Evolutionary conservation across 2,113 vertebrate species (phyloP).

Genomic region (Gopherus evgoodei): DNA sequence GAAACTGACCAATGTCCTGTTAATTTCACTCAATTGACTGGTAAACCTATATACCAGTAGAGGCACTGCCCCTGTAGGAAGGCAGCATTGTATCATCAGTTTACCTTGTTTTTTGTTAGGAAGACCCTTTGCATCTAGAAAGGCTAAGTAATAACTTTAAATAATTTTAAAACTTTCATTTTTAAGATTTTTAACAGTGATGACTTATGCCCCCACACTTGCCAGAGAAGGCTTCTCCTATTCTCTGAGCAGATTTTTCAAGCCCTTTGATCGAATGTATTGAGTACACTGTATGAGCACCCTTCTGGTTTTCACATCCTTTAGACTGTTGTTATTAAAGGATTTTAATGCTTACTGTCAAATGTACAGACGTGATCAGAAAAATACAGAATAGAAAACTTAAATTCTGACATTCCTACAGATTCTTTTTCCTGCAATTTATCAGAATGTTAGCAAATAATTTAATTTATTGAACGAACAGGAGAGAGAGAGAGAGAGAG

Average conservation of each 20-base stretch:
- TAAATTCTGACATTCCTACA: neutral
- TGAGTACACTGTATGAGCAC: neutral
- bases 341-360: neutral
- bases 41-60: neutral
- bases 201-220: neutral
- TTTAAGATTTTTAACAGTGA: no score
- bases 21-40: neutral
- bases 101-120: neutral
- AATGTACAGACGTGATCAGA: neutral
- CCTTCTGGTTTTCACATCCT: neutral
- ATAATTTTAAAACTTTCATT: no score
- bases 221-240: neutral
- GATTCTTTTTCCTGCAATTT: neutral
- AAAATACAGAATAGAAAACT: neutral
- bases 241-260: neutral
- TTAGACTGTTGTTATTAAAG: conserved; percentile 1
- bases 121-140: neutral
- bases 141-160: no score
- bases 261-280: neutral
- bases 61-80: neutral
- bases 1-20: neutral
- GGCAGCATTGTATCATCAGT: neutral
- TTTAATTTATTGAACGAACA: neutral
- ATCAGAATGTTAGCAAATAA: neutral
- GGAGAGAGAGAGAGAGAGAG: neutral